Percentiles rank a stretch among this genome's conserved stretches.
Evolutionary conservation across 2,888 invertebrate genomes (phyloP).

Genomic region (Blera fallax): DNA sequence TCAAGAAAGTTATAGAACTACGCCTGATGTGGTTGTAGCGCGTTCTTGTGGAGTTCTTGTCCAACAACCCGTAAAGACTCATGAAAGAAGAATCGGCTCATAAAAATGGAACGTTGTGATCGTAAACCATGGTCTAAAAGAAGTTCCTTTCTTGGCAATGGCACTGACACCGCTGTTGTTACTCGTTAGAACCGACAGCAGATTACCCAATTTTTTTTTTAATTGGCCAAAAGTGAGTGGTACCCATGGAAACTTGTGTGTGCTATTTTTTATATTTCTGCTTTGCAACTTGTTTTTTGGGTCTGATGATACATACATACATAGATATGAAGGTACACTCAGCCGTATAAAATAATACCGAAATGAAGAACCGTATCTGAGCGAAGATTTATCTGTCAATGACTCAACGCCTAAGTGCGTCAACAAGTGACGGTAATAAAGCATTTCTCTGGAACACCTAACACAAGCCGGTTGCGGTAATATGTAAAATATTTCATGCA

Average conservation of each 20-base stretch:
- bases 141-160: conserved; percentile 13
- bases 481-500: conserved; percentile 47
- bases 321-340: too few relatives aligned
- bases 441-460: conserved; percentile 65
- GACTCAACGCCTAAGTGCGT: conserved; percentile 55
- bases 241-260: neutral
- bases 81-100: conserved; percentile 21
- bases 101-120: conserved; percentile 57
- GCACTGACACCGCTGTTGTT: neutral
- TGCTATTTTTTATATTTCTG: neutral
- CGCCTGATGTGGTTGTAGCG: neutral
- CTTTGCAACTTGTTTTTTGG: neutral
- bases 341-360: neutral
- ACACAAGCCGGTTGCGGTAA: conserved; percentile 56
- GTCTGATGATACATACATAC: too few relatives aligned
- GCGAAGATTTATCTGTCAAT: conserved; percentile 64
- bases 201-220: conserved; percentile 30
- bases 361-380: conserved; percentile 36
- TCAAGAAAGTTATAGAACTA: neutral
- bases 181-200: conserved; percentile 19
- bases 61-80: conserved; percentile 36
- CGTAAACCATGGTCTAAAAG: conserved; percentile 36
- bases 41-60: neutral
- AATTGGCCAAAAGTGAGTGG: conserved; percentile 35
- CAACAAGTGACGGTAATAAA: conserved; percentile 68